Evolutionary conservation across 1,140 invertebrate species (phyloP).

Genomic region (Atta texana): DNA sequence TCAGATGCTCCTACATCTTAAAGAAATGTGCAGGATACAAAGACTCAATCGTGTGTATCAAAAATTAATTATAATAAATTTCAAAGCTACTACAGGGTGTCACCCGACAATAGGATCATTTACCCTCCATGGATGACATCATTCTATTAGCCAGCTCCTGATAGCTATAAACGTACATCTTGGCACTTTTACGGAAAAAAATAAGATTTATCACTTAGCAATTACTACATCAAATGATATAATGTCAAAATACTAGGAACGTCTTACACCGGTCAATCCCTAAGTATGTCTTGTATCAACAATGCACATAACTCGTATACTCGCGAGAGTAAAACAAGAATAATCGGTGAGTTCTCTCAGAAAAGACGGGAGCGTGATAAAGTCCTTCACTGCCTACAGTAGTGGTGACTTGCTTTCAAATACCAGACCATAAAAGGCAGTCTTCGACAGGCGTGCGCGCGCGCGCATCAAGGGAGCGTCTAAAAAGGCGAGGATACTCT

Average conservation of each 20-base stretch:
- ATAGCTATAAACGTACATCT: slow-evolving; percentile 86
- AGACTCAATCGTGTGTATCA: too few relatives aligned
- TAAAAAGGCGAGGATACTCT: slow-evolving; percentile 84
- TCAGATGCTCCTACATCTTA: too few relatives aligned
- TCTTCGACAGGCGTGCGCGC: slow-evolving; percentile 71
- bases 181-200: slow-evolving; percentile 17
- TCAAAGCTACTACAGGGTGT: too few relatives aligned
- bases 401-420: slow-evolving; percentile 68
- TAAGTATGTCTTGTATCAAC: not conserved
- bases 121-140: slow-evolving; percentile 87
- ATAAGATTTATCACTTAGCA: slow-evolving; percentile 11
- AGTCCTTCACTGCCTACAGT: not conserved
- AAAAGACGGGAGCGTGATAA: slow-evolving; percentile 16
- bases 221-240: not conserved
- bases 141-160: slow-evolving; percentile 86
- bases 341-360: not conserved
- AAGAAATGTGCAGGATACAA: too few relatives aligned
- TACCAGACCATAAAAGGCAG: slow-evolving; percentile 83
- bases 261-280: not conserved
- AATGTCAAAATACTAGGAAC: not conserved
- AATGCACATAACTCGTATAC: not conserved
- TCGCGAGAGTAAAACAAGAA: slow-evolving; percentile 32
- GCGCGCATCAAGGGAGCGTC: slow-evolving; percentile 76
- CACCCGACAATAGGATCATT: slow-evolving; percentile 58
- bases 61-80: not conserved